Evolutionary conservation across 1,140 invertebrate genomes (phyloP), one percentile per base, ranked within the genome.

Genomic region (Triops longicaudatus): DNA sequence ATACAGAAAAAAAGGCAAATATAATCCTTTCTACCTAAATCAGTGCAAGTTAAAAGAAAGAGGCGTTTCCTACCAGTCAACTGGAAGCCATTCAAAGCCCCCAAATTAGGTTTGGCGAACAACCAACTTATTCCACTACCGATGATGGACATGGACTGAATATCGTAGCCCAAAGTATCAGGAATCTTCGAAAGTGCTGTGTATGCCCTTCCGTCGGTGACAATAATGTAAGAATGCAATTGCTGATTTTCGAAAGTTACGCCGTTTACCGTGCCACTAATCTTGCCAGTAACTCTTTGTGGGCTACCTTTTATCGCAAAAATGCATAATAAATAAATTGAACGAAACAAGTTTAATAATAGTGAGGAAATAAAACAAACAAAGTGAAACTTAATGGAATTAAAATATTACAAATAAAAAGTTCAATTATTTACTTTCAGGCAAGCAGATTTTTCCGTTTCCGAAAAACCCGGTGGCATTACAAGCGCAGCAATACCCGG

Each of bases 151-250:
- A 97, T 85, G 26, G 93, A 87, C 82, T 96, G 93, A 79, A 97
- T 86, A 81, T 91, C 90, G 22, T 87, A 88, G 0, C 94, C 96
- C 41, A 96, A 86, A 22, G 86, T 84, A 17, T 87, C 83, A 0
- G 90, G 90, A 2, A 96, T 86, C 75, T 90, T 89, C 1, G 94
- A 94, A 22, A 98, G 86, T 9, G 96, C 96, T 0, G 94, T 97
- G 82, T 98, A 98, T 1, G 91, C 91, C 78, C 95, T 86, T 3
- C 93, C 94, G 82, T 98, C 96, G 14, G 88, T 86, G 4, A 93
- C 92, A 3, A 96, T 91, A 0, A 98, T 90, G 83, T 97, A 99
- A 0, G 94, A 92, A 84, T 98, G 96, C 74, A 98, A 86, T 82
- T 96, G 92, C n/a, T 92, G 87, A 43, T 92, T 88, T 12, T 90